Evolutionary conservation across 1,140 invertebrate species (phyloP).

Genomic region (Paracyclopina nana): DNA sequence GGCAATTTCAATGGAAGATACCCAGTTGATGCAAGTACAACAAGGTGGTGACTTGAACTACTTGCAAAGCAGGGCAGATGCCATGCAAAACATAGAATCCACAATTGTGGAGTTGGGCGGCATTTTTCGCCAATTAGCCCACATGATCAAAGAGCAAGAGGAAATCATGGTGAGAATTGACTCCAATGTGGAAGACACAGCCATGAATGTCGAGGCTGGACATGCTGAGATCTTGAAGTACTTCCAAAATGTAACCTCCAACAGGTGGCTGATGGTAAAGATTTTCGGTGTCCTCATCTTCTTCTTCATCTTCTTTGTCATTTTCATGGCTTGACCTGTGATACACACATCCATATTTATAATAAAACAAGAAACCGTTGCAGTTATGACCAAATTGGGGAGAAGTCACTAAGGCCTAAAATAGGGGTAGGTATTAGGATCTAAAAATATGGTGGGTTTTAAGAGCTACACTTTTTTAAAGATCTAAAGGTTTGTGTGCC

Average conservation of each 20-base stretch:
- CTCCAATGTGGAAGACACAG: slow-evolving; percentile 83
- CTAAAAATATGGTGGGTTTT: no score
- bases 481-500: no score
- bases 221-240: slow-evolving; percentile 88
- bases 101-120: slow-evolving; percentile 97
- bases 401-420: no score
- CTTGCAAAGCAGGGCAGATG: slow-evolving; percentile 75
- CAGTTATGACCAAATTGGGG: no score
- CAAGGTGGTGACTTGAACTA: slow-evolving; percentile 45
- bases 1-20: no score
- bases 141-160: slow-evolving; percentile 98
- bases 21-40: no score
- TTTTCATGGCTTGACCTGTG: slow-evolving; percentile 77
- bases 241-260: slow-evolving; percentile 89
- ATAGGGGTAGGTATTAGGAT: no score
- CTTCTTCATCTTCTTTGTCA: slow-evolving; percentile 97
- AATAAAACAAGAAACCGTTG: no score
- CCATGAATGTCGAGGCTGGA: slow-evolving; percentile 89
- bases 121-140: slow-evolving; percentile 91
- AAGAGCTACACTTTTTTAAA: no score
- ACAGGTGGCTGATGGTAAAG: slow-evolving; percentile 98
- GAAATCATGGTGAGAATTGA: slow-evolving; percentile 82
- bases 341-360: no score
- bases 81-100: slow-evolving; percentile 97
- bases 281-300: slow-evolving; percentile 95